phyloP scores from a whole-genome alignment of 2,113 vertebrate species.

The Rhinichthys klamathensis region DNA sequence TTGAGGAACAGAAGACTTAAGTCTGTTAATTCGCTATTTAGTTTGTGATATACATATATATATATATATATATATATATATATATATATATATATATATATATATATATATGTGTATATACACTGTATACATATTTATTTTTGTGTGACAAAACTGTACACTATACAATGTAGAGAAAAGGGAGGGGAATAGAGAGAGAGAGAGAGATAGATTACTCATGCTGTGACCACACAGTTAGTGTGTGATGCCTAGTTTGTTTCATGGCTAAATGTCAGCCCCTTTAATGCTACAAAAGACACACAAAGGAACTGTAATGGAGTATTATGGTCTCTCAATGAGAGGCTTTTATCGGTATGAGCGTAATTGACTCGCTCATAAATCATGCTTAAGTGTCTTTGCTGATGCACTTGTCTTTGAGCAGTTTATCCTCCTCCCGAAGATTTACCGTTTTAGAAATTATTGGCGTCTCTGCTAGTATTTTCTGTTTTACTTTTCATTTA shows the following conservation, averaged over 20 bases:
- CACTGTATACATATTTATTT: not conserved
- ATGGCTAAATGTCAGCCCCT: constrained; percentile 56
- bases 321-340: constrained; percentile 59
- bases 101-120: too few relatives aligned
- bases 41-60: not conserved
- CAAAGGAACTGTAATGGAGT: constrained; percentile 57
- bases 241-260: constrained; percentile 52
- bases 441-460: constrained; percentile 25
- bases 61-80: too few relatives aligned
- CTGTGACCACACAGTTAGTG: constrained; percentile 36
- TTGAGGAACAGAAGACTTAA: not conserved
- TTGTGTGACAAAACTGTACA: not conserved
- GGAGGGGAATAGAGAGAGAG: not conserved
- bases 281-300: constrained; percentile 56
- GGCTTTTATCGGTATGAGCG: constrained; percentile 56
- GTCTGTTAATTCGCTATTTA: not conserved
- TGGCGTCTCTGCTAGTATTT: not conserved
- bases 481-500: constrained; percentile 5
- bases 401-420: constrained; percentile 41
- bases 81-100: too few relatives aligned
- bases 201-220: constrained; percentile 4
- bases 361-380: constrained; percentile 58
- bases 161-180: too few relatives aligned
- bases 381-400: constrained; percentile 55
- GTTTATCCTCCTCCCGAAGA: constrained; percentile 41